phyloP scores from a whole-genome alignment of 2,113 vertebrate species.

The Ceyx melanurus region DNA sequence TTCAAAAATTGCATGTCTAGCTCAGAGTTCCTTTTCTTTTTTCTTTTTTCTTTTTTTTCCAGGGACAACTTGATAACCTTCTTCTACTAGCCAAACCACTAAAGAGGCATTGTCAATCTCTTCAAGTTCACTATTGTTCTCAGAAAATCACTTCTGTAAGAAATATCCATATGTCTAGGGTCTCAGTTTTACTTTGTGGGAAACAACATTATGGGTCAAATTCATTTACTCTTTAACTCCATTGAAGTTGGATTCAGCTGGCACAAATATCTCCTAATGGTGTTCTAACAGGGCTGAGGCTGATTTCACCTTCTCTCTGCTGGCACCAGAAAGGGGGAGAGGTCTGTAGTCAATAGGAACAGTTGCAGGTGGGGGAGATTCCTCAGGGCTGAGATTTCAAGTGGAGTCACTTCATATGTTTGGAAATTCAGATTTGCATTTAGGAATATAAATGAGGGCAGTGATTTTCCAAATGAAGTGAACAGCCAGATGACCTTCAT shows the following conservation, averaged over 20 bases:
- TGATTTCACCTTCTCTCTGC: neutral
- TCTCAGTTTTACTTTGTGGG: neutral
- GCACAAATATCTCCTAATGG: neutral
- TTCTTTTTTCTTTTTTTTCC: neutral
- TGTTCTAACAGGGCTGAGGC: neutral
- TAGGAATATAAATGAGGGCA: neutral
- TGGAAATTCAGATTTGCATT: neutral
- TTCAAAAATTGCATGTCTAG: neutral
- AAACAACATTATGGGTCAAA: constrained; percentile 10
- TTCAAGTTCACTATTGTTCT: constrained; percentile 53
- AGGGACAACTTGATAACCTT: constrained; percentile 26
- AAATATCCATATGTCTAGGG: constrained; percentile 45
- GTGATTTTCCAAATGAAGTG: neutral
- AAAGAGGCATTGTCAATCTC: constrained; percentile 40
- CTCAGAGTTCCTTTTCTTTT: neutral
- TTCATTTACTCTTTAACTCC: neutral
- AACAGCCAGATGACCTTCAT: neutral
- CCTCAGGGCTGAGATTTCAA: neutral
- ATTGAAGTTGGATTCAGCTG: constrained; percentile 6
- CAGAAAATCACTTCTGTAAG: constrained; percentile 63
- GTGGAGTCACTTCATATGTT: neutral
- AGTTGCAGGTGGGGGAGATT: neutral
- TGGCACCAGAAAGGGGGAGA: neutral
- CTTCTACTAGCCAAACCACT: constrained; percentile 27
- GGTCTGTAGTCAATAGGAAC: neutral